Percentiles rank a stretch among this genome's conserved stretches.
Evolutionary conservation across 2,797 vertebrate species (phyloP).

Genomic region (Vipera ursinii): DNA sequence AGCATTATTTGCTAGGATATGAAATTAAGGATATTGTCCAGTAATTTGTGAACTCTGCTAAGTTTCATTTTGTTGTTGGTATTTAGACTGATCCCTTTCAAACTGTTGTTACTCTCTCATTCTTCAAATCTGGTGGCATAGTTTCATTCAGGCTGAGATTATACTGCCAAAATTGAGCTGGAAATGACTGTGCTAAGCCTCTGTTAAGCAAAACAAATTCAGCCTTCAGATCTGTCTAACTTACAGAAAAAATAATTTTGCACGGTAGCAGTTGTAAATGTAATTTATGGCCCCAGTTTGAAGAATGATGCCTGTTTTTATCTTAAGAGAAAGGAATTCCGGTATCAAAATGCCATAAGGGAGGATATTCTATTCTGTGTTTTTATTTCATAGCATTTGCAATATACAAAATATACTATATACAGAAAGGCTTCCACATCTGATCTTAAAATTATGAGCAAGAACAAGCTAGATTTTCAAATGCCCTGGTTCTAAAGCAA

Average conservation of each 20-base stretch:
- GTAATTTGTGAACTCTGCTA: background rate
- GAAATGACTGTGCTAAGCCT: background rate
- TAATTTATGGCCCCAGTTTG: background rate
- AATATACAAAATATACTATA: background rate
- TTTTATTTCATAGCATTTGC: background rate
- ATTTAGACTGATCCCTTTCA: background rate
- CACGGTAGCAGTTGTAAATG: background rate
- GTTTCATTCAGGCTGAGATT: background rate
- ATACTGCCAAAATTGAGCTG: background rate
- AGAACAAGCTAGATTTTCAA: background rate
- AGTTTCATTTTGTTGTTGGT: background rate
- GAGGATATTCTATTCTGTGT: background rate
- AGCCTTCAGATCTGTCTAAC: background rate
- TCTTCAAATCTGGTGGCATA: background rate
- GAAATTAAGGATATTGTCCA: background rate
- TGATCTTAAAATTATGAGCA: background rate
- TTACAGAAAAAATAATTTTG: background rate
- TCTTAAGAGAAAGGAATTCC: background rate
- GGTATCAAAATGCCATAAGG: background rate
- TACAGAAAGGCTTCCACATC: background rate
- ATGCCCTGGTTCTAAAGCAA: background rate
- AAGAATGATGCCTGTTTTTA: background rate
- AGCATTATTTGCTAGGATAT: background rate
- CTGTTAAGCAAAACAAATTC: background rate
- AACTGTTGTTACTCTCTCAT: background rate